Conservation (phyloP, 2,888 invertebrate genomes). For the Alloplasta piceator region DNA sequence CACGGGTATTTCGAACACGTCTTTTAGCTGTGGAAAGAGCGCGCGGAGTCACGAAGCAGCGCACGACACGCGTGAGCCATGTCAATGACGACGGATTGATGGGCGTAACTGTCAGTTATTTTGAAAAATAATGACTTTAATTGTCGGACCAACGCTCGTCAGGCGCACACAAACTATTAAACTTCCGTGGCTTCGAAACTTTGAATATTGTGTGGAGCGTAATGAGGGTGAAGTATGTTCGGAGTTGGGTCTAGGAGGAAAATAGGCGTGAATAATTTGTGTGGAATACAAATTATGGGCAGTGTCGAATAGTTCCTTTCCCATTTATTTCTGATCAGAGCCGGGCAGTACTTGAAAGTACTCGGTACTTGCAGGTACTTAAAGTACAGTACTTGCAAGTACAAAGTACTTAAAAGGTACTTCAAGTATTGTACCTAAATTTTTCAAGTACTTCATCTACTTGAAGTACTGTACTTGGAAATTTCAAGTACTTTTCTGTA, state of each 20-base stretch:
- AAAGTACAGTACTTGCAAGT: too few relatives aligned
- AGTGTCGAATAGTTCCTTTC: neutral
- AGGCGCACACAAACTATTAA: constrained; percentile 8
- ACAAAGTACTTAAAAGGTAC: too few relatives aligned
- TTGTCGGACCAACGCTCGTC: constrained; percentile 30
- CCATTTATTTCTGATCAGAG: too few relatives aligned
- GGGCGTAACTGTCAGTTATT: constrained; percentile 18
- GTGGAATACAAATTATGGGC: neutral
- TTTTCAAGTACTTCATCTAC: too few relatives aligned
- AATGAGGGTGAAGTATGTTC: neutral
- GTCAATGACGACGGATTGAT: constrained; percentile 50
- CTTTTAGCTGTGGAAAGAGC: neutral
- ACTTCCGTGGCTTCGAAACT: constrained; percentile 15
- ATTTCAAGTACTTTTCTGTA: too few relatives aligned
- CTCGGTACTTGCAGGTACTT: too few relatives aligned
- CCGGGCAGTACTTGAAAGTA: too few relatives aligned
- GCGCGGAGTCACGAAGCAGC: neutral
- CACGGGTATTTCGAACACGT: neutral
- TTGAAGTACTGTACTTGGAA: too few relatives aligned
- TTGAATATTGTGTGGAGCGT: neutral
- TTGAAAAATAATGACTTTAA: constrained; percentile 53
- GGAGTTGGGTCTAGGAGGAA: neutral
- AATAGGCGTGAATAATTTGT: neutral
- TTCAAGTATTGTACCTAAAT: too few relatives aligned
- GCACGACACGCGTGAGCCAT: constrained; percentile 5